These are phyloP conservation scores for Ceryle rudis DNA, from an alignment of 2,797 vertebrate species.

Conservation along the genomic window DNA sequence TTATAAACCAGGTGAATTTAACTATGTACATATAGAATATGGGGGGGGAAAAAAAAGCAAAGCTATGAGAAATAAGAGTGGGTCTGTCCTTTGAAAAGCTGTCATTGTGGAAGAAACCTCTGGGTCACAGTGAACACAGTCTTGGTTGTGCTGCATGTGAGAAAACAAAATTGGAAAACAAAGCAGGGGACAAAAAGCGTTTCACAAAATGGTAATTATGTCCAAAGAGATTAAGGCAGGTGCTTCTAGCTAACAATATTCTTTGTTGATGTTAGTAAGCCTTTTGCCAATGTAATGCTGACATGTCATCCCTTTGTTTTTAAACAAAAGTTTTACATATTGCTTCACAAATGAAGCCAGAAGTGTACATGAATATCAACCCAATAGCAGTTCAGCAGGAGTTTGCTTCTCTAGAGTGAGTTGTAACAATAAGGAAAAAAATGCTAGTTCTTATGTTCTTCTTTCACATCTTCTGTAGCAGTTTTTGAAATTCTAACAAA, in stretches of 20 bases:
- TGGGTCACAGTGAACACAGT: not conserved
- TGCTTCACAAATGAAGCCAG: not conserved
- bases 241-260: not conserved
- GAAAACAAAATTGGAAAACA: not conserved
- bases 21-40: not conserved
- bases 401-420: not conserved
- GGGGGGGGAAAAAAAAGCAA: not conserved
- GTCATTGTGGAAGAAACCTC: not conserved
- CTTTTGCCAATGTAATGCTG: not conserved
- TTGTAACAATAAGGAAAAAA: not conserved
- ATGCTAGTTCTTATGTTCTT: not conserved
- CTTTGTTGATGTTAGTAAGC: not conserved
- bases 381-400: not conserved
- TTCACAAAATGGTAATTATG: not conserved
- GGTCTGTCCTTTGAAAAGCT: not conserved
- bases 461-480: slow-evolving; percentile 6
- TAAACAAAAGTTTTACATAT: not conserved
- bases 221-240: not conserved
- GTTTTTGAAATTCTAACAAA: not conserved
- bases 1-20: not conserved
- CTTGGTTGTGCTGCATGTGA: not conserved
- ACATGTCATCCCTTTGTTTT: not conserved
- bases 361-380: not conserved
- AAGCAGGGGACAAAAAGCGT: not conserved
- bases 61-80: not conserved